Percentiles rank a stretch among this genome's conserved stretches.
Evolutionary conservation across 2,113 vertebrate genomes (phyloP).

Genomic region (Pluvialis apricaria): DNA sequence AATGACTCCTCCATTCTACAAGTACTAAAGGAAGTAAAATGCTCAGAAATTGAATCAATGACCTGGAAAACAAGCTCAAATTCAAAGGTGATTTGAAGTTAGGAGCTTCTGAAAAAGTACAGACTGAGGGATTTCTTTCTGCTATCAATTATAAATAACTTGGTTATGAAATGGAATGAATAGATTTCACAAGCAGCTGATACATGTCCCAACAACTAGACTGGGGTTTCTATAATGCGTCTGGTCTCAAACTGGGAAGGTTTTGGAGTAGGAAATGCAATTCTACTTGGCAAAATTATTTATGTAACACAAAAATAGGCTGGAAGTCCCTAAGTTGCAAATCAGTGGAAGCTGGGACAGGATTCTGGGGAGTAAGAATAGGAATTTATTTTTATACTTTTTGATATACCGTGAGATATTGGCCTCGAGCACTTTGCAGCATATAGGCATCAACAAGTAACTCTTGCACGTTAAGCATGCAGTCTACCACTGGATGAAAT

Average conservation of each 20-base stretch:
- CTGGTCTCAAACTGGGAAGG: not conserved
- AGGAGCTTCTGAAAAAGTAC: slow-evolving; percentile 8
- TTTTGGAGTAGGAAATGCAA: not conserved
- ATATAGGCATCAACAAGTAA: not conserved
- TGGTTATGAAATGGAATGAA: not conserved
- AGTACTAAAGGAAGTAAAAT: slow-evolving; percentile 42
- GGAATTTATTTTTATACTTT: not conserved
- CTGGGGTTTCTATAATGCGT: not conserved
- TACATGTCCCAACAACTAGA: not conserved
- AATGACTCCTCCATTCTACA: slow-evolving; percentile 23
- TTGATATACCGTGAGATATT: not conserved
- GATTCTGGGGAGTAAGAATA: not conserved
- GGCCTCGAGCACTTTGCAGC: not conserved
- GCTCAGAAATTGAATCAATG: not conserved
- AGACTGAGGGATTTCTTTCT: not conserved
- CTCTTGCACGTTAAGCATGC: not conserved
- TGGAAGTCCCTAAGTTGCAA: not conserved
- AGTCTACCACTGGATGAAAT: not conserved
- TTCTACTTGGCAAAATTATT: not conserved
- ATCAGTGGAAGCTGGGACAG: not conserved
- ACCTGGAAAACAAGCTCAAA: slow-evolving; percentile 45
- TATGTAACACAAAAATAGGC: not conserved
- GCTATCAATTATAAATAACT: not conserved
- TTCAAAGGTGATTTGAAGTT: slow-evolving; percentile 1
- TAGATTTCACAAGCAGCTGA: not conserved